Base-by-base conservation (phyloP, 2,797 vertebrate species). In the Argyrosomus regius region DNA sequence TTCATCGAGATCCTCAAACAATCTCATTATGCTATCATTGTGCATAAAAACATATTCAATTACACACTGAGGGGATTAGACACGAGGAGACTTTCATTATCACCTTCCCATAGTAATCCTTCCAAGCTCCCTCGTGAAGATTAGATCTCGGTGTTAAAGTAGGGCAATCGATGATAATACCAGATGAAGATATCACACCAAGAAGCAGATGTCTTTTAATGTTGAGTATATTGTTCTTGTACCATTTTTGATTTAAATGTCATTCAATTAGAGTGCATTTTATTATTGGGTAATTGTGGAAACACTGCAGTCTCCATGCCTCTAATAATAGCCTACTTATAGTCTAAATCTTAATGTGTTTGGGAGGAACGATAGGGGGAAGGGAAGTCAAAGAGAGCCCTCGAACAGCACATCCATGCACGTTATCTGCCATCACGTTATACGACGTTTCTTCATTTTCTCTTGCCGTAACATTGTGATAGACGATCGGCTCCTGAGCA, bases 401-500 rank as follows among this genome's bases (percentile, higher is more conserved):
- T 57, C 76, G 67, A 69, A 82, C 76, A 84, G 56, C 67, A 43
- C 75, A 80, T 58, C 62, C 75, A 77, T 81, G 48, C 59, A 64
- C 72, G 76, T 74, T 71, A 84, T 81, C 71, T 80, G 66, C 83
- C 78, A 87, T 77, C 57, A 87, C 87, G 8, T 39, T 39, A 75
- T 61, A 80, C 64, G 67, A 73, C 31, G 71, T 75, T 81, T 78
- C 82, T 85, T 74, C 43, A 77, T 85, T 84, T 84, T 84, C 74
- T 81, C 69, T 65, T 45, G 78, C 87, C 84, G 81, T 65, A 70
- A 74, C 66, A 83, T 60, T 69, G 82, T 67, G 89, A 90, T 83
- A 80, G 87, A 83, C 17, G 71, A 83, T 77, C 60, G 85, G 63
- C 86, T 92, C 84, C 75, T 73, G 81, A 88, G 84, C 84, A 75